A percentile compares a stretch with the other conserved stretches of the same genome.
Evolutionary conservation across 2,797 vertebrate genomes (phyloP).

Genomic region (Micrastur ruficollis): DNA sequence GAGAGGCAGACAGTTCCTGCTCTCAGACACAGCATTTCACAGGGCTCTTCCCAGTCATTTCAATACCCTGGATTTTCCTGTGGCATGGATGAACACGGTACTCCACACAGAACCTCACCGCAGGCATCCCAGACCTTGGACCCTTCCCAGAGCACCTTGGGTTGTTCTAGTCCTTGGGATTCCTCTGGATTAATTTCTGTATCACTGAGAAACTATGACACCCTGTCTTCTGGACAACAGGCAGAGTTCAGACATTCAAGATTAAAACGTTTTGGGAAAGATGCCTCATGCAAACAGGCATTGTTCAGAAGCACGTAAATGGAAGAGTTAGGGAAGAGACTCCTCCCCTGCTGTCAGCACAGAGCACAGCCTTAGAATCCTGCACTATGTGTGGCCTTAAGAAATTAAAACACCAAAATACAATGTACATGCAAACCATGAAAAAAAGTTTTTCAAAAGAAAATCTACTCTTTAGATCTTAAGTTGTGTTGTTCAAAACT

Average conservation of each 20-base stretch:
- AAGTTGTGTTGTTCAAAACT: background rate
- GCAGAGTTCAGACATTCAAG: background rate
- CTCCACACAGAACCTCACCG: background rate
- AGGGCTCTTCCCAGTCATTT: background rate
- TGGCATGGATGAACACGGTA: background rate
- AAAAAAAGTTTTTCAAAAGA: background rate
- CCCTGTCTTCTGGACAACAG: background rate
- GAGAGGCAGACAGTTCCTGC: background rate
- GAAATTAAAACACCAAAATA: background rate
- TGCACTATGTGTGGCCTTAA: background rate
- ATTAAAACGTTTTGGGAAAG: background rate
- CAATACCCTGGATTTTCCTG: background rate
- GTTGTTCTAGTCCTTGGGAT: background rate
- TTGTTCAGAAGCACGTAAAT: background rate
- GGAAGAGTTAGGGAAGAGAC: background rate
- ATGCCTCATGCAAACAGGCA: fast-evolving
- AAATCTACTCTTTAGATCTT: background rate
- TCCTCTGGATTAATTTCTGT: background rate
- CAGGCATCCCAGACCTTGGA: background rate
- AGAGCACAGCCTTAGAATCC: background rate
- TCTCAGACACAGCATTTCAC: background rate
- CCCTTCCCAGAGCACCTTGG: background rate
- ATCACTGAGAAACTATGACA: background rate
- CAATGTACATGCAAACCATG: background rate
- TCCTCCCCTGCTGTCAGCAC: background rate